These are phyloP conservation scores for Varanus salvator DNA, from an alignment of 2,113 vertebrate species.

Conservation along the genomic window DNA sequence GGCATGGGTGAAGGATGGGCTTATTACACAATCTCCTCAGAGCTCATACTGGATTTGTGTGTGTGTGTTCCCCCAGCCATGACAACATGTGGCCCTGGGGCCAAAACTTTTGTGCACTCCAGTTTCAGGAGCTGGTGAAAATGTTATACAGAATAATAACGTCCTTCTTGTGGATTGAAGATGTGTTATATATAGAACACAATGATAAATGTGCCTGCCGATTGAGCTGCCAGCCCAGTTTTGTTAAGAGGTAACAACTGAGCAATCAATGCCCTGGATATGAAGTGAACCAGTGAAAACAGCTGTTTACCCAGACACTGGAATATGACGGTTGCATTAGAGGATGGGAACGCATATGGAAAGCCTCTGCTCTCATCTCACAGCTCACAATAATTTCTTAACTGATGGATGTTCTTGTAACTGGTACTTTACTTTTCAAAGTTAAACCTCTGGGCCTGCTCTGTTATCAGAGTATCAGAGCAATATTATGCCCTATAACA, in stretches of 20 bases:
- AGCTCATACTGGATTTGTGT: too few species aligned
- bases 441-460: slow-evolving; percentile 22
- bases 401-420: background rate
- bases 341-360: slow-evolving; percentile 21
- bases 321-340: slow-evolving; percentile 29
- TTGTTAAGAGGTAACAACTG: background rate
- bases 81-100: too few species aligned
- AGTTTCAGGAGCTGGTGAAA: background rate
- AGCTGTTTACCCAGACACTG: slow-evolving; percentile 35
- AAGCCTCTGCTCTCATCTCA: slow-evolving; percentile 27
- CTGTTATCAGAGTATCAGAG: slow-evolving; percentile 9
- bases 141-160: background rate
- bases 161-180: background rate
- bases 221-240: background rate
- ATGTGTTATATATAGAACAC: background rate
- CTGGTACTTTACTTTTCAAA: slow-evolving; percentile 14
- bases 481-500: slow-evolving; percentile 36
- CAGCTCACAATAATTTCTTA: slow-evolving; percentile 15
- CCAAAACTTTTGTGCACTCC: too few species aligned
- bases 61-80: too few species aligned
- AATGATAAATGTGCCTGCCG: background rate
- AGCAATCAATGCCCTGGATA: slow-evolving; percentile 1
- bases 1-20: background rate
- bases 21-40: background rate
- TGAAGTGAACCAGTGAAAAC: slow-evolving; percentile 21